These are phyloP conservation scores for Gandaritis pyraliata DNA, from an alignment of 2,888 invertebrate species.

Conservation along the genomic window DNA sequence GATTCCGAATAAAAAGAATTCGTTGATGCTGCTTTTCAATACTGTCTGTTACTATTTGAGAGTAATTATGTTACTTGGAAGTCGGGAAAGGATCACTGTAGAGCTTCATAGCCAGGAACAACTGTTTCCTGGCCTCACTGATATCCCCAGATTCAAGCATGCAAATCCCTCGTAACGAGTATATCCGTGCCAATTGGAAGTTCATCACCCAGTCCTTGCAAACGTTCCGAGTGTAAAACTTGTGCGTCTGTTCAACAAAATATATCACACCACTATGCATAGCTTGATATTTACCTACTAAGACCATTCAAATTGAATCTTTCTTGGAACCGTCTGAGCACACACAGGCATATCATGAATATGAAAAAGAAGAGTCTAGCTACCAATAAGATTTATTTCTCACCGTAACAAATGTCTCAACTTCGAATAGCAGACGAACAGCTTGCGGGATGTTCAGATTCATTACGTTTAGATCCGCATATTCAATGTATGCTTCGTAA, in stretches of 20 bases:
- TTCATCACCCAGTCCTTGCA: conserved; percentile 60
- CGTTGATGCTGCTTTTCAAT: no score
- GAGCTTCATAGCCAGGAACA: conserved; percentile 61
- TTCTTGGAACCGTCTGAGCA: no score
- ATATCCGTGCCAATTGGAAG: conserved; percentile 59
- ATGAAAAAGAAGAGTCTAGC: no score
- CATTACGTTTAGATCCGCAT: conserved; percentile 82
- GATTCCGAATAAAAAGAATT: no score
- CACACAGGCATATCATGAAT: no score
- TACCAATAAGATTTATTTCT: conserved; percentile 13
- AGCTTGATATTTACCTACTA: no score
- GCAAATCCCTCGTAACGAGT: conserved; percentile 59
- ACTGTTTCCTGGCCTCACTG: conserved; percentile 57
- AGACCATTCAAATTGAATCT: no score
- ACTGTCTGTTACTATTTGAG: not conserved
- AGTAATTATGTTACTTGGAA: conserved; percentile 45
- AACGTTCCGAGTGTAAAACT: conserved; percentile 41
- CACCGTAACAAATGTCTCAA: conserved; percentile 71
- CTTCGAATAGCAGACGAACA: conserved; percentile 79
- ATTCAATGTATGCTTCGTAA: conserved; percentile 84
- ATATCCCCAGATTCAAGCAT: conserved; percentile 63
- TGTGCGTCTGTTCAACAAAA: conserved; percentile 42
- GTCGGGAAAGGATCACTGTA: conserved; percentile 61
- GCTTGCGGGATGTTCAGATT: conserved; percentile 84
- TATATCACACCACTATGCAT: not conserved